Conservation (phyloP, 2,113 vertebrate genomes). For the Oreochromis spilurus region DNA sequence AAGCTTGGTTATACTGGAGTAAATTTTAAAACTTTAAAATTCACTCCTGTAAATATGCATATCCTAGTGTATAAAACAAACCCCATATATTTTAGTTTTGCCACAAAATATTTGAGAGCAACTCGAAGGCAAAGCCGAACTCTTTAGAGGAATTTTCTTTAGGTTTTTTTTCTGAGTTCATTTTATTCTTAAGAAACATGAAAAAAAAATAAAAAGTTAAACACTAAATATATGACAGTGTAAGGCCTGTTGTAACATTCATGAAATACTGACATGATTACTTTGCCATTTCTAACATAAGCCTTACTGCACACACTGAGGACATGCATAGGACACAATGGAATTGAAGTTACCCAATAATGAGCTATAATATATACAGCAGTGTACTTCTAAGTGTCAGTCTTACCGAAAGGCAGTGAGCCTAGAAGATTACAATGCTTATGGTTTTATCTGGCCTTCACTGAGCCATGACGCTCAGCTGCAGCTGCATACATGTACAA, state of each 20-base stretch:
- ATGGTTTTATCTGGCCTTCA: neutral
- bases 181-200: conserved; percentile 17
- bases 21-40: neutral
- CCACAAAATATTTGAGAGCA: neutral
- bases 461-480: conserved; percentile 1
- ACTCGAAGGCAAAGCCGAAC: neutral
- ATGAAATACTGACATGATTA: conserved; percentile 44
- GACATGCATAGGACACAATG: neutral
- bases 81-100: neutral
- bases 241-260: conserved; percentile 67
- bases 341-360: conserved; percentile 26
- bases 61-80: conserved; percentile 27
- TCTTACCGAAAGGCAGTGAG: conserved; percentile 1
- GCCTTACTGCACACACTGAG: conserved; percentile 30
- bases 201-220: conserved; percentile 47
- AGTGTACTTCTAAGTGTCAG: neutral
- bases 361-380: conserved; percentile 8
- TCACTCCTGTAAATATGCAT: neutral
- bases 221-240: conserved; percentile 27
- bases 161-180: conserved; percentile 9
- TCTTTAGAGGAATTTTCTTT: conserved; percentile 1
- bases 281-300: conserved; percentile 26
- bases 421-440: neutral
- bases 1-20: neutral
- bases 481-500: conserved; percentile 22